Evolutionary conservation across 2,797 vertebrate species (phyloP).

Genomic region (Danio jaintianensis): DNA sequence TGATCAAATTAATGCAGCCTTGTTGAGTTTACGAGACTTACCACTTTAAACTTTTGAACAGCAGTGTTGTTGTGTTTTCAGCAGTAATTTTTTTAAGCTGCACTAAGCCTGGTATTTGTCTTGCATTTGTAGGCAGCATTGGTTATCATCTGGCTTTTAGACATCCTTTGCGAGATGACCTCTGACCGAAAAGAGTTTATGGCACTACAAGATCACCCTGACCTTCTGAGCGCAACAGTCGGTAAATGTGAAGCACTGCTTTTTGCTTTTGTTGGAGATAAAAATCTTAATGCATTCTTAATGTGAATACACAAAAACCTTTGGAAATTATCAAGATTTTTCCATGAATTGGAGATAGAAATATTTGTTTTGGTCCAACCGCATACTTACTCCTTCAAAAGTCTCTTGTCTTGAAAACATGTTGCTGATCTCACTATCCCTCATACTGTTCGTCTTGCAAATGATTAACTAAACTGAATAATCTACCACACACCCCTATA

Average conservation of each 20-base stretch:
- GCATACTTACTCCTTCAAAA: constrained; percentile 4
- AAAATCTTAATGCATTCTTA: constrained; percentile 36
- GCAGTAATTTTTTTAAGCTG: background rate
- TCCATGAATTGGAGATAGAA: constrained; percentile 43
- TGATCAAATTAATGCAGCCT: too few species aligned
- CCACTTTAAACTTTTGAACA: too few species aligned
- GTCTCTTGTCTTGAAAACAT: constrained; percentile 2
- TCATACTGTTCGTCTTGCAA: background rate
- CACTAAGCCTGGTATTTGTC: constrained; percentile 19
- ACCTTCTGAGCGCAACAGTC: constrained; percentile 83
- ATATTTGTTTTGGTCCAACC: constrained; percentile 52
- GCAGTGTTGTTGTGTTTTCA: too few species aligned
- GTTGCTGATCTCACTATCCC: background rate
- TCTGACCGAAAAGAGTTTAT: constrained; percentile 81
- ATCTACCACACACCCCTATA: constrained; percentile 39
- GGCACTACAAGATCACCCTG: constrained; percentile 85
- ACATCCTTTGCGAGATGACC: constrained; percentile 93
- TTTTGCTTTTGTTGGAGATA: constrained; percentile 47
- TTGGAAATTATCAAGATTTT: constrained; percentile 11
- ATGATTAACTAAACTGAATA: constrained; percentile 25
- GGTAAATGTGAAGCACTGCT: constrained; percentile 76
- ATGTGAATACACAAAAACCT: constrained; percentile 26
- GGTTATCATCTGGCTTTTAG: constrained; percentile 87
- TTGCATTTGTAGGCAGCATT: constrained; percentile 82
- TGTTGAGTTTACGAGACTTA: too few species aligned